phyloP scores from a whole-genome alignment of 2,888 invertebrate species.

The Uropetala carovei region DNA sequence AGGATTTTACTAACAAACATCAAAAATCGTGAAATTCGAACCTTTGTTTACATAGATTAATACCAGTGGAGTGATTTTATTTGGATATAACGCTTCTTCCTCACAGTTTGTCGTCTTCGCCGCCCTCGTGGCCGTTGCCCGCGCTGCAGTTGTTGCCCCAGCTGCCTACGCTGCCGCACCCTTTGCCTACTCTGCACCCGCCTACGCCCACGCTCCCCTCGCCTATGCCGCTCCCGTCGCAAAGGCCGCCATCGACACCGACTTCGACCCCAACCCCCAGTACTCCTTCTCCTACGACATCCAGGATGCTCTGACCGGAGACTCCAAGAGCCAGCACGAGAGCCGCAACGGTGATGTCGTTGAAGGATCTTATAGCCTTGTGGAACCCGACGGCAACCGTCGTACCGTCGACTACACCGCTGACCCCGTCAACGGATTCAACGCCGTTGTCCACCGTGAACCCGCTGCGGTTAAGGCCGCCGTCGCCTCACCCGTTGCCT shows the following conservation, averaged over 20 bases:
- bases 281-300: conserved; percentile 65
- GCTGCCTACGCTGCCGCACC: conserved; percentile 24
- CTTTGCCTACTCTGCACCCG: conserved; percentile 21
- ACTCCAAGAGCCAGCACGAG: conserved; percentile 65
- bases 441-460: conserved; percentile 65
- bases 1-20: conserved; percentile 13
- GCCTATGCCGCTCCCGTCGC: conserved; percentile 47
- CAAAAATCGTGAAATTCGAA: neutral
- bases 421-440: conserved; percentile 66
- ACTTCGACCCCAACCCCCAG: conserved; percentile 66
- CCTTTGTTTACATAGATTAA: neutral
- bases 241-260: conserved; percentile 65
- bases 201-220: conserved; percentile 59
- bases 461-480: conserved; percentile 42
- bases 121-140: conserved; percentile 67
- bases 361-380: conserved; percentile 58
- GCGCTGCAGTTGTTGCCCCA: conserved; percentile 35
- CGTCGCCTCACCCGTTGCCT: conserved; percentile 6
- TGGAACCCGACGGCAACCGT: conserved; percentile 65
- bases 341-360: conserved; percentile 65
- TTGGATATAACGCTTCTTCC: neutral
- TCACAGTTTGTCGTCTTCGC: conserved; percentile 67
- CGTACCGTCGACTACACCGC: conserved; percentile 65
- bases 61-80: neutral
- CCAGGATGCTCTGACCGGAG: conserved; percentile 65